Evolutionary conservation across 2,797 vertebrate genomes (phyloP).

Genomic region (Lycodopsis pacificus): DNA sequence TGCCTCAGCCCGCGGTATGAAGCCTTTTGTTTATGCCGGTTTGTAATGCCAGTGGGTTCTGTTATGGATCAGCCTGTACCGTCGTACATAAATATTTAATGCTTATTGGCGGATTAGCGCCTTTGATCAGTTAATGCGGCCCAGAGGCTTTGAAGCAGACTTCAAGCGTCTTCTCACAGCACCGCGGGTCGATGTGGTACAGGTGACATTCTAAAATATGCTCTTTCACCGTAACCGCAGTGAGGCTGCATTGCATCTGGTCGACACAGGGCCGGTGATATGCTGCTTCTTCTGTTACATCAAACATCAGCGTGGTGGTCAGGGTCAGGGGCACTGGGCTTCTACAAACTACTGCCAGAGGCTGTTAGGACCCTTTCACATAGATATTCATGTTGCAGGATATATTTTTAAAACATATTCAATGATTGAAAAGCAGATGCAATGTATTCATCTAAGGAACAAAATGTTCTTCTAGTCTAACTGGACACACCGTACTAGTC

Average conservation of each 20-base stretch:
- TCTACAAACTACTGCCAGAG: neutral
- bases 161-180: slow-evolving; percentile 31
- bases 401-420: neutral
- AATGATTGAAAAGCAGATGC: slow-evolving; percentile 5
- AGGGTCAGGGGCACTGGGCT: slow-evolving; percentile 2
- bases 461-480: neutral
- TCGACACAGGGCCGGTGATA: neutral
- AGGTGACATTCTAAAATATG: slow-evolving; percentile 63
- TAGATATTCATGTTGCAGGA: neutral
- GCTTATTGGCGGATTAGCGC: slow-evolving; percentile 56
- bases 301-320: slow-evolving; percentile 19
- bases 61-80: slow-evolving; percentile 56
- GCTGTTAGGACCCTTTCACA: slow-evolving; percentile 1
- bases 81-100: slow-evolving; percentile 58
- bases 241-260: slow-evolving; percentile 42
- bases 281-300: slow-evolving; percentile 17
- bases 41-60: slow-evolving; percentile 42
- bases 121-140: slow-evolving; percentile 68
- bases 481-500: slow-evolving; percentile 6
- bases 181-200: neutral
- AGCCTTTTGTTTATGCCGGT: slow-evolving; percentile 50
- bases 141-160: slow-evolving; percentile 56
- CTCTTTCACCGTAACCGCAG: slow-evolving; percentile 48
- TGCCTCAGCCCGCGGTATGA: slow-evolving; percentile 15
- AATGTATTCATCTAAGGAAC: slow-evolving; percentile 8